These are phyloP conservation scores for Ceriagrion tenellum DNA, from an alignment of 2,888 invertebrate species.

Conservation along the genomic window DNA sequence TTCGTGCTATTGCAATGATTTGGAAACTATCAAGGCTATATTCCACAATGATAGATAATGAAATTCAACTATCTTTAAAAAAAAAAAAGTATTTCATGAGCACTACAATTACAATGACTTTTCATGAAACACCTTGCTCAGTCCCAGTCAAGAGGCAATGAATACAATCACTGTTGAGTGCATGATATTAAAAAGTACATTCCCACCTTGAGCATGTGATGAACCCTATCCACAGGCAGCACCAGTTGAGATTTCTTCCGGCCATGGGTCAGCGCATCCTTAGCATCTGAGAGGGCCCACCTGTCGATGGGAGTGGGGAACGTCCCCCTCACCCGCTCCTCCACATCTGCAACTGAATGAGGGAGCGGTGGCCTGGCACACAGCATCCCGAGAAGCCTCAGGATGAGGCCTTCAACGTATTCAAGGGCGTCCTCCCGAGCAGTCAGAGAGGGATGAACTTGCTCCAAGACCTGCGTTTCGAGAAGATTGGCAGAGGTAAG, in stretches of 20 bases:
- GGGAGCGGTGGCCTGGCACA: constrained; percentile 90
- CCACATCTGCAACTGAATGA: constrained; percentile 92
- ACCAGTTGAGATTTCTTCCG: constrained; percentile 87
- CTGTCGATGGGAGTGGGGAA: constrained; percentile 97
- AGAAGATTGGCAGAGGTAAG: constrained; percentile 68
- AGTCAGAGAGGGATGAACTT: constrained; percentile 91
- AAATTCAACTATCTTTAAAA: too few species aligned
- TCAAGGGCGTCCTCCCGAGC: constrained; percentile 94
- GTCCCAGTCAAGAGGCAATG: too few species aligned
- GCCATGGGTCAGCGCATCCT: constrained; percentile 89
- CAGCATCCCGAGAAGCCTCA: constrained; percentile 92
- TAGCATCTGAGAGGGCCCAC: constrained; percentile 95
- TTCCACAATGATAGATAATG: too few species aligned
- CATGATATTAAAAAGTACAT: too few species aligned
- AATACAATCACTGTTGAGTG: too few species aligned
- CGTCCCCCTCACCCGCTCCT: constrained; percentile 93
- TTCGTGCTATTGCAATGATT: too few species aligned
- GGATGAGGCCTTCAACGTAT: constrained; percentile 94
- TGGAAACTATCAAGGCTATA: too few species aligned
- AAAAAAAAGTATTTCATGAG: too few species aligned
- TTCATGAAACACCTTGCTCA: too few species aligned
- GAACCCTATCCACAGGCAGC: constrained; percentile 93
- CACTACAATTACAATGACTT: neutral
- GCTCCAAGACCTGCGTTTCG: constrained; percentile 88
- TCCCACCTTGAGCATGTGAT: constrained; percentile 88